phyloP scores from a whole-genome alignment of 2,797 vertebrate genomes.

The Galago senegalensis region DNA sequence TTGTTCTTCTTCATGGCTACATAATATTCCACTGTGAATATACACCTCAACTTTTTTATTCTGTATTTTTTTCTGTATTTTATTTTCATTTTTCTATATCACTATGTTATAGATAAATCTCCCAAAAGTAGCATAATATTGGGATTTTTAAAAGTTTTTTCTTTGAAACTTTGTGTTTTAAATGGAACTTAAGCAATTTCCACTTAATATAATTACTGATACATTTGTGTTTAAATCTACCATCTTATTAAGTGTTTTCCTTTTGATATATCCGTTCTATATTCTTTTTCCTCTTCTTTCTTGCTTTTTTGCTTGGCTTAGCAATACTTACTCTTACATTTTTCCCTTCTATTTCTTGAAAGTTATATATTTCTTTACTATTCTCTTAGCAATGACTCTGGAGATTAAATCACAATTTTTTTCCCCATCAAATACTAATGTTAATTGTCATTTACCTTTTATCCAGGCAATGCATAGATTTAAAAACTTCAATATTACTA shows the following conservation, averaged over 20 bases:
- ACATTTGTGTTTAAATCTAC: neutral
- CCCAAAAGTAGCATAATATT: neutral
- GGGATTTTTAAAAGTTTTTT: neutral
- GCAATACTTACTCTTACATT: neutral
- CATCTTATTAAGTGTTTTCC: neutral
- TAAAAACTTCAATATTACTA: neutral
- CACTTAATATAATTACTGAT: neutral
- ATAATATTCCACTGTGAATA: too few species aligned
- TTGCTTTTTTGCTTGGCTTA: neutral
- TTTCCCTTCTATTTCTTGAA: neutral
- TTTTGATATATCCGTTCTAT: neutral
- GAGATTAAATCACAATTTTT: neutral
- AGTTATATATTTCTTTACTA: neutral
- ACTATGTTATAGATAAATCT: neutral
- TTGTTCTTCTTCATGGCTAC: too few species aligned
- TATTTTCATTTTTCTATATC: neutral
- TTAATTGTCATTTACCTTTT: neutral
- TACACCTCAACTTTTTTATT: too few species aligned
- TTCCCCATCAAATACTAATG: neutral
- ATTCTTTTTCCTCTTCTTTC: neutral
- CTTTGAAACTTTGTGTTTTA: neutral
- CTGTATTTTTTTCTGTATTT: neutral
- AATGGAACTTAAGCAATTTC: neutral
- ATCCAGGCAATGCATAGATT: neutral
- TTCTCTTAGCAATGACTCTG: neutral